Conservation (phyloP, 2,797 vertebrate species). For the Micrastur ruficollis region DNA sequence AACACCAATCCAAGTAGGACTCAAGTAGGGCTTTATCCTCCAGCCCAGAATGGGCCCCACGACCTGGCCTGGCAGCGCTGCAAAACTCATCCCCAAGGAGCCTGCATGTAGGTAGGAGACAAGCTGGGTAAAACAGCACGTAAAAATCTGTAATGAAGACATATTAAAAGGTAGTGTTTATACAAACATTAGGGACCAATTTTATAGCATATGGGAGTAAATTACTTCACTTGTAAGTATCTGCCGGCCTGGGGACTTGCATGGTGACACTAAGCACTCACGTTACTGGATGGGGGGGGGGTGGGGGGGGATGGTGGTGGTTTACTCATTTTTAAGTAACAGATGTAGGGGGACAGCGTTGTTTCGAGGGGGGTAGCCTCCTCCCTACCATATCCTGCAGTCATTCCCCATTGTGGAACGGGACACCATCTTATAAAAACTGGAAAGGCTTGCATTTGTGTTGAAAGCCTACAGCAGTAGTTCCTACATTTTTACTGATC, state of each 20-base stretch:
- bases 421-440: neutral
- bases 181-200: neutral
- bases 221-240: neutral
- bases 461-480: neutral
- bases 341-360: neutral
- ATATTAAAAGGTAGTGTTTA: neutral
- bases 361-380: accelerated
- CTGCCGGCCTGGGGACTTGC: neutral
- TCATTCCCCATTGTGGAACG: neutral
- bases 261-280: neutral
- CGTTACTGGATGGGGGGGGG: neutral
- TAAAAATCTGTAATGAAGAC: neutral
- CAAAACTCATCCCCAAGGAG: neutral
- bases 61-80: neutral
- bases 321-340: neutral
- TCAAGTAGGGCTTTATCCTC: neutral
- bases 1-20: neutral
- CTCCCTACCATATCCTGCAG: neutral
- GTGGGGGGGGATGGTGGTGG: too few species aligned
- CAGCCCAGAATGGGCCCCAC: neutral
- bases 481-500: neutral
- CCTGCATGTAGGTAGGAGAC: neutral
- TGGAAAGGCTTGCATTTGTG: neutral
- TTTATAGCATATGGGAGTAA: neutral
- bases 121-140: neutral